Conservation (phyloP, 1,140 invertebrate species). For the Microvelia longipes region DNA sequence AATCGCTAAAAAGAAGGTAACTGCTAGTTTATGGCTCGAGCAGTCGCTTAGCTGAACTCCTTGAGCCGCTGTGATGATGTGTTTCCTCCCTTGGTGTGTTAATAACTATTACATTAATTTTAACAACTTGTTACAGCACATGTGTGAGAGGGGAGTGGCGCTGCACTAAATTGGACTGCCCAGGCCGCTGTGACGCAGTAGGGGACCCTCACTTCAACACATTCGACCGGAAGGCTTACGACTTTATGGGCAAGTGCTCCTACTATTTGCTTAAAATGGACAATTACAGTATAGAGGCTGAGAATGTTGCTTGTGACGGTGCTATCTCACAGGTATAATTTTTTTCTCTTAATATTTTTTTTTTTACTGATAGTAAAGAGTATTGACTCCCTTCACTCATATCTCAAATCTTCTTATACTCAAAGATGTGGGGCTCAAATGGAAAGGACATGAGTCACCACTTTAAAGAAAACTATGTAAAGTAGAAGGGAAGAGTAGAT, state of each 20-base stretch:
- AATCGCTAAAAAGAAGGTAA: no score
- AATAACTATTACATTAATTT: no score
- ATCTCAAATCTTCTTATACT: no score
- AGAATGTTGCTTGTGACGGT: conserved; percentile 66
- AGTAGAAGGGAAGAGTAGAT: no score
- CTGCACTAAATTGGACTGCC: conserved; percentile 57
- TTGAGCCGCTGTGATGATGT: no score
- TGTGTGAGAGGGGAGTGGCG: conserved; percentile 57
- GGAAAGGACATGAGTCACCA: no score
- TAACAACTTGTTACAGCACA: conserved; percentile 41
- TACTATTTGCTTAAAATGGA: conserved; percentile 57
- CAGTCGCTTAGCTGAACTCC: no score
- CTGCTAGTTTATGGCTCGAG: no score
- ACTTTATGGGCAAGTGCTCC: conserved; percentile 79
- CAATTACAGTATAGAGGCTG: conserved; percentile 56
- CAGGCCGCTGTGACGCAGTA: conserved; percentile 56
- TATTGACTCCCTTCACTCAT: no score
- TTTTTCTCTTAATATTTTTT: background rate
- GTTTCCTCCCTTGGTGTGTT: no score
- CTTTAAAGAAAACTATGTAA: no score
- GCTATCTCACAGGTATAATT: conserved; percentile 51
- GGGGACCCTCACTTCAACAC: conserved; percentile 84
- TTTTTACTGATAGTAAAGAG: conserved; percentile 2
- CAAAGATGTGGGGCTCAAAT: background rate
- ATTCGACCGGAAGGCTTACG: conserved; percentile 67